A percentile compares a stretch with the other conserved stretches of the same genome.
These are phyloP conservation scores for Drosophila sp. DNA, from an alignment of 1,140 invertebrate species.

Conservation along the genomic window DNA sequence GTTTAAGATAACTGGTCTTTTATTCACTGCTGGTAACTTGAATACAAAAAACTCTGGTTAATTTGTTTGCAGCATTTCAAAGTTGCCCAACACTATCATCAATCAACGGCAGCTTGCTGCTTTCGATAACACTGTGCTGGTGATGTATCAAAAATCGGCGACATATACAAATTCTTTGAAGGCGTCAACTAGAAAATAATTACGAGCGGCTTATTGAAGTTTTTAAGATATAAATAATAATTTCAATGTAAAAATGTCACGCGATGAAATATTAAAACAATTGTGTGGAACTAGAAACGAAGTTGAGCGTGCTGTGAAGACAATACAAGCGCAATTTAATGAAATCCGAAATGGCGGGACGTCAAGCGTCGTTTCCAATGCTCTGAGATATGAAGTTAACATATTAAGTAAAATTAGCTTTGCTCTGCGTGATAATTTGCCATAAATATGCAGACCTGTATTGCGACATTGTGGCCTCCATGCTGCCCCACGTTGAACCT, in stretches of 20 bases:
- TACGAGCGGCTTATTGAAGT: not conserved
- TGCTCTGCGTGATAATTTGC: constrained; percentile 49
- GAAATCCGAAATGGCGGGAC: constrained; percentile 40
- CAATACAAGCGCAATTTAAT: constrained; percentile 12
- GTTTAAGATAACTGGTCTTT: too few relatives aligned
- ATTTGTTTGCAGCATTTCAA: too few relatives aligned
- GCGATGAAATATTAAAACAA: constrained; percentile 16
- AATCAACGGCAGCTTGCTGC: not conserved
- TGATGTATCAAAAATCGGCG: constrained; percentile 37
- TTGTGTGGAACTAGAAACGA: constrained; percentile 24
- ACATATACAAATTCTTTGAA: constrained; percentile 35
- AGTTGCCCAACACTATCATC: not conserved
- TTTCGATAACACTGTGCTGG: constrained; percentile 22
- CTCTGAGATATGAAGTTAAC: constrained; percentile 15
- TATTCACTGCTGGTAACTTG: too few relatives aligned
- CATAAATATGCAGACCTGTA: constrained; percentile 53
- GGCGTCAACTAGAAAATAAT: constrained; percentile 5
- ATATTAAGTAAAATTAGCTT: constrained; percentile 54
- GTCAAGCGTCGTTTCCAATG: constrained; percentile 26
- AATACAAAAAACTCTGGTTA: too few relatives aligned
- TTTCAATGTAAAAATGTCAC: constrained; percentile 25
- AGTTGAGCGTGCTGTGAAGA: constrained; percentile 6
- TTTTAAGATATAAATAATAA: constrained; percentile 1
- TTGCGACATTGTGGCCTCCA: constrained; percentile 43
- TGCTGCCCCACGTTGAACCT: constrained; percentile 55